A percentile compares a stretch with the other conserved stretches of the same genome.
Conservation (phyloP, 2,888 invertebrate genomes). For the Griposia aprilina region DNA sequence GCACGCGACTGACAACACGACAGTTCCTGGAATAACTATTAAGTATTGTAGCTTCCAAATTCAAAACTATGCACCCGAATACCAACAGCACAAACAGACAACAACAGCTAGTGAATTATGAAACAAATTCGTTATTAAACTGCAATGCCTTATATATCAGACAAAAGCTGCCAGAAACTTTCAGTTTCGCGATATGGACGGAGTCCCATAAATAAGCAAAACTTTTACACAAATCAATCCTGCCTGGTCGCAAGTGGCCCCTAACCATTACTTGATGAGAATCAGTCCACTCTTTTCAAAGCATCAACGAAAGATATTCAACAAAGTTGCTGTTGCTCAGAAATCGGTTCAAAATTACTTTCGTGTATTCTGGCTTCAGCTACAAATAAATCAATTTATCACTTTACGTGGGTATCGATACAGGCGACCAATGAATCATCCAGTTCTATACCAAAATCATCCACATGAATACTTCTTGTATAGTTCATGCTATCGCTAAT, state of each 20-base stretch:
- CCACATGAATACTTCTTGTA: background rate
- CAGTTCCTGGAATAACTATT: slow-evolving; percentile 58
- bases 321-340: background rate
- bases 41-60: slow-evolving; percentile 40
- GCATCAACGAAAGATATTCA: background rate
- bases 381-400: slow-evolving; percentile 16
- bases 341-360: background rate
- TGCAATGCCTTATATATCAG: background rate
- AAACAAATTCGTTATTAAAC: background rate
- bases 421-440: slow-evolving; percentile 2
- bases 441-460: slow-evolving; percentile 26
- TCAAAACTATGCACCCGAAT: slow-evolving; percentile 33
- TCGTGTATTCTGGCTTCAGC: background rate
- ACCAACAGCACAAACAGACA: slow-evolving; percentile 28
- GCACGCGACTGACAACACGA: slow-evolving; percentile 53
- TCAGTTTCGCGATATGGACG: background rate
- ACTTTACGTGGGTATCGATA: background rate
- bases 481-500: background rate
- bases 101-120: slow-evolving; percentile 3
- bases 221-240: background rate
- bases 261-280: background rate
- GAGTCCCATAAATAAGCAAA: background rate
- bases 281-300: background rate
- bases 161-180: background rate
- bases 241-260: background rate